These are phyloP conservation scores for Dioctria linearis DNA, from an alignment of 2,888 invertebrate species.

Conservation along the genomic window DNA sequence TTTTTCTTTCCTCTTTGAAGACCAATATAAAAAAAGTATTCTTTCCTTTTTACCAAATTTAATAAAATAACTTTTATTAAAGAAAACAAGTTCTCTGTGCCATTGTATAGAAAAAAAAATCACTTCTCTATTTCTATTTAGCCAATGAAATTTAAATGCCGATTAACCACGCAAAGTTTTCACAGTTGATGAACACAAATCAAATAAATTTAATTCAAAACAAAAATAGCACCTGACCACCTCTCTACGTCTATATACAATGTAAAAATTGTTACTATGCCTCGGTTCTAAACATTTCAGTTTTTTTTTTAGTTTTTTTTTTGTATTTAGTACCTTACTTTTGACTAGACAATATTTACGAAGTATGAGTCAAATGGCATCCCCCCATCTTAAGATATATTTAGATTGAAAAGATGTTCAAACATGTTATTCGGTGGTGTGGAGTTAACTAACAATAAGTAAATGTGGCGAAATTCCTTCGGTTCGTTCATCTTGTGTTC, in stretches of 20 bases:
- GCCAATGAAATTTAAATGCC: no score
- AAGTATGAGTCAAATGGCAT: slow-evolving; percentile 5
- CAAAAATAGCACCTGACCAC: not conserved
- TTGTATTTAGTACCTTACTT: not conserved
- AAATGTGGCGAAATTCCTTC: not conserved
- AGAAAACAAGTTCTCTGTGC: no score
- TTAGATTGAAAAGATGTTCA: not conserved
- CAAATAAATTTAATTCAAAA: not conserved
- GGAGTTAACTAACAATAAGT: not conserved
- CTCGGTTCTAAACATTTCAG: not conserved
- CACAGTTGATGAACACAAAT: no score
- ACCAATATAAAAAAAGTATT: no score
- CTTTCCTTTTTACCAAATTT: no score
- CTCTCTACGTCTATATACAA: not conserved
- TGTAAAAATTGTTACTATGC: not conserved
- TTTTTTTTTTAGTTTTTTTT: no score
- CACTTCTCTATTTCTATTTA: no score
- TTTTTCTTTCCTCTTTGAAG: no score
- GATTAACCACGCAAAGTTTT: no score
- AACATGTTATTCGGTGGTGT: no score
- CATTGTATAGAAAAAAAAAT: no score
- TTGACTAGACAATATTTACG: slow-evolving; percentile 16
- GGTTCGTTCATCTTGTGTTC: slow-evolving; percentile 19
- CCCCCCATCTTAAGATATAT: not conserved
- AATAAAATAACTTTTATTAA: no score